Base-by-base conservation (phyloP, 2,888 invertebrate genomes). In the Hybos culiciformis region DNA sequence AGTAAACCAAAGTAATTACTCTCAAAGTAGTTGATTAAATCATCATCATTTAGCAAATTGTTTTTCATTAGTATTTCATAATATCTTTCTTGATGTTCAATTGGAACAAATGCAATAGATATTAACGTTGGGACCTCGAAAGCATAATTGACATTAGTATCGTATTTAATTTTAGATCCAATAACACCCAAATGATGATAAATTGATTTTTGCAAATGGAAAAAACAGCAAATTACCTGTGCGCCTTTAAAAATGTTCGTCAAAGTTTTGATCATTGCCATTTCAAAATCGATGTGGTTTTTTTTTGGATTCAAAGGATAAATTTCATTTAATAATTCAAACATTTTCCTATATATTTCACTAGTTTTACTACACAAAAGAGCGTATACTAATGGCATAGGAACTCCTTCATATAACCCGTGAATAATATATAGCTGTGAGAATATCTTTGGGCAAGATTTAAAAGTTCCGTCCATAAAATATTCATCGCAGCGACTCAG, bases 231-330 rank as follows among this genome's bases (percentile, higher is more conserved):
- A 29, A 29, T 29, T 32, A 32, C 32, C 32, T 32, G 32, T 32
- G 32, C 32, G 17, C 32, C 32, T 15, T 32, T 32, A 32, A 32
- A 32, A 14, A 32, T 32, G 14, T 32, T 32, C 32, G 32, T 32
- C 32, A 32, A 32, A 32, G 32, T 32, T 29, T 32, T 32, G 32
- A 32, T 32, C 32, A 32, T 32, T 32, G 32, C 32, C 32, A 32
- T 32, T 32, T 32, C 32, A 17, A 32, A 32, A 17, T 32, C 32
- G 32, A 32, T 32, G 32, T 32, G 32, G 32, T 15, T 17, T 32
- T 32, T 32, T 32, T 32, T 32, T 32, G 32, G 32, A 15, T 32
- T 32, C 32, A 32, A 32, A 15, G 14, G 17, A 32, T 17, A 32
- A 15, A 32, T 32, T 32, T 32, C 17, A 32, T 32, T 32, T 32